phyloP scores from a whole-genome alignment of 2,797 vertebrate species.

The Pseudochaenichthys georgianus region DNA sequence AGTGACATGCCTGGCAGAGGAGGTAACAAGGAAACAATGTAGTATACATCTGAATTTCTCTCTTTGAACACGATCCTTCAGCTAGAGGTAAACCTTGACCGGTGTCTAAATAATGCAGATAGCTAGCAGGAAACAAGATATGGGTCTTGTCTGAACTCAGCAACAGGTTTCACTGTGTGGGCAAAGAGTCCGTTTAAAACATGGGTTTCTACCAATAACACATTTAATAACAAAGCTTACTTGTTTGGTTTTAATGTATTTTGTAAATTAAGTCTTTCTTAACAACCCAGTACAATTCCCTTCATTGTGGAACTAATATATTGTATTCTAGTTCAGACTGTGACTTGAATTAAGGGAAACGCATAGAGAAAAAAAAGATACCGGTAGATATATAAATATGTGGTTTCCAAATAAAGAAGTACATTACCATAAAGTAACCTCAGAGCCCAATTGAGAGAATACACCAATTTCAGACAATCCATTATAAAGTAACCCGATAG shows the following conservation, averaged over 20 bases:
- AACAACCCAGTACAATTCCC: not conserved
- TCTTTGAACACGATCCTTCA: conserved; percentile 22
- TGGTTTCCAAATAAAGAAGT: conserved; percentile 1
- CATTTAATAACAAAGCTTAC: not conserved
- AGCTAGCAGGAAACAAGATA: conserved; percentile 47
- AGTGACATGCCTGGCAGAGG: not conserved
- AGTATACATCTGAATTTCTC: conserved; percentile 16
- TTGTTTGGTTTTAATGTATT: not conserved
- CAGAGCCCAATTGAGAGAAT: not conserved
- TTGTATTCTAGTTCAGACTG: not conserved
- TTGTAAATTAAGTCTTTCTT: not conserved
- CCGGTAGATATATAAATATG: not conserved
- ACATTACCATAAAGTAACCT: not conserved
- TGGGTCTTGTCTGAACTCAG: not conserved
- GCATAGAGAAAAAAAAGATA: not conserved
- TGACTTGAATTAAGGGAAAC: not conserved
- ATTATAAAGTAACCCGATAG: not conserved
- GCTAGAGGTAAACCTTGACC: not conserved
- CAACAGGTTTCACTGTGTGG: conserved; percentile 29
- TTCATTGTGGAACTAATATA: not conserved
- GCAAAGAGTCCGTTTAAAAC: conserved; percentile 3
- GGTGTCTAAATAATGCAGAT: conserved; percentile 63
- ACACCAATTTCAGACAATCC: not conserved
- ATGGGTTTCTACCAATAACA: not conserved
- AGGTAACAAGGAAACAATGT: not conserved